These are phyloP conservation scores for Brachypterus glaber DNA, from an alignment of 2,888 invertebrate species.

Conservation along the genomic window DNA sequence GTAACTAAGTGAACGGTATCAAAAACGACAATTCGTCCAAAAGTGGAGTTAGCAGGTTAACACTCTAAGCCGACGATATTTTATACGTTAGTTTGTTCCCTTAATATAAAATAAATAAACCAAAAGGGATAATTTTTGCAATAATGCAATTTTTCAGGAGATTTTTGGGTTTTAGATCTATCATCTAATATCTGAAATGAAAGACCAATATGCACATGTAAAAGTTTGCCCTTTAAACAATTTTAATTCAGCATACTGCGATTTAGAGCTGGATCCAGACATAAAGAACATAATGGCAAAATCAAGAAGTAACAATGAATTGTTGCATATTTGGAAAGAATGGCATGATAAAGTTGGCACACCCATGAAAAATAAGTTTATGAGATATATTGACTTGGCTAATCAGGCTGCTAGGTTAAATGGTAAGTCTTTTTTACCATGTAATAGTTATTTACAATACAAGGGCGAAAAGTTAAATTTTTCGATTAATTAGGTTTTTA, in stretches of 20 bases:
- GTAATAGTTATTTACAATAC: no score
- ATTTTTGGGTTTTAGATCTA: slow-evolving; percentile 50
- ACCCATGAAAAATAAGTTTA: slow-evolving; percentile 62
- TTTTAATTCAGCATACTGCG: slow-evolving; percentile 46
- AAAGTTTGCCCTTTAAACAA: slow-evolving; percentile 60
- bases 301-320: slow-evolving; percentile 64
- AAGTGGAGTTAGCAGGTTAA: no score
- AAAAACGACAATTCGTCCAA: no score
- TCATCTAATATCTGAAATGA: slow-evolving; percentile 66
- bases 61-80: no score
- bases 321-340: slow-evolving; percentile 68
- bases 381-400: slow-evolving; percentile 67
- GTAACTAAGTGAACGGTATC: no score
- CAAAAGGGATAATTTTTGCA: no score
- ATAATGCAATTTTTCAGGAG: no score
- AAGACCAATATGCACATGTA: slow-evolving; percentile 63
- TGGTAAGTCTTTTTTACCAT: slow-evolving; percentile 47
- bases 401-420: slow-evolving; percentile 69
- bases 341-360: slow-evolving; percentile 76
- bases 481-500: no score
- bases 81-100: no score
- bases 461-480: no score
- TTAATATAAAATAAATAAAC: no score
- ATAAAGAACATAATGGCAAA: slow-evolving; percentile 56
- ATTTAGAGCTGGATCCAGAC: slow-evolving; percentile 54